Evolutionary conservation across 30 jellyfish, hydroid and myxozoan species (phyloP).

Genomic region (Morbakka virulenta): DNA sequence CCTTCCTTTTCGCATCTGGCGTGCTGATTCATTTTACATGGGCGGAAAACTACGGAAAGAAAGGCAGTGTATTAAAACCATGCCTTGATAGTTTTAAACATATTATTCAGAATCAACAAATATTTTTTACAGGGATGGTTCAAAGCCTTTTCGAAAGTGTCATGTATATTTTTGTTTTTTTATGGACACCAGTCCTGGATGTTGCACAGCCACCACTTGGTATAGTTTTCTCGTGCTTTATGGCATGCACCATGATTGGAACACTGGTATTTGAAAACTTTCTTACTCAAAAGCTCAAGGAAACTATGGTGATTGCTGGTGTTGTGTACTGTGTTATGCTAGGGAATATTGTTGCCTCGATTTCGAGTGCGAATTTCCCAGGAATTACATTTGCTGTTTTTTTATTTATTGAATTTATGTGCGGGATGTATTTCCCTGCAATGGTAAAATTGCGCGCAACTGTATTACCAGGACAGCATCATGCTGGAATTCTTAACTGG

Average conservation of each 20-base stretch:
- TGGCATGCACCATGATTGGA: constrained; percentile 92
- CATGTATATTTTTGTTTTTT: constrained; percentile 89
- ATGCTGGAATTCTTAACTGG: constrained; percentile 86
- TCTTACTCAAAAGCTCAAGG: constrained; percentile 11
- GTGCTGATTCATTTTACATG: constrained; percentile 71
- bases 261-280: constrained; percentile 46
- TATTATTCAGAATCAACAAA: constrained; percentile 46
- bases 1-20: constrained; percentile 80
- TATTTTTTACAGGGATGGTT: constrained; percentile 84
- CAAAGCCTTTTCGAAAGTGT: constrained; percentile 96
- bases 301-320: constrained; percentile 39
- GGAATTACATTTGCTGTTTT: constrained; percentile 66
- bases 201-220: constrained; percentile 96
- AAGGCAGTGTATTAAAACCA: constrained; percentile 69
- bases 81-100: constrained; percentile 75
- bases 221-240: constrained; percentile 82
- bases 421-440: constrained; percentile 94
- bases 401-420: constrained; percentile 66
- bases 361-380: constrained; percentile 88
- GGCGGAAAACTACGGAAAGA: constrained; percentile 84
- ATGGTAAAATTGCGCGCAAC: constrained; percentile 68
- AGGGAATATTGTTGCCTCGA: constrained; percentile 80
- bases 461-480: constrained; percentile 75
- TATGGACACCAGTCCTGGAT: constrained; percentile 96
- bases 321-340: constrained; percentile 80